Evolutionary conservation across 1,140 invertebrate genomes (phyloP).

Genomic region (Holcopasites calliopsidis): DNA sequence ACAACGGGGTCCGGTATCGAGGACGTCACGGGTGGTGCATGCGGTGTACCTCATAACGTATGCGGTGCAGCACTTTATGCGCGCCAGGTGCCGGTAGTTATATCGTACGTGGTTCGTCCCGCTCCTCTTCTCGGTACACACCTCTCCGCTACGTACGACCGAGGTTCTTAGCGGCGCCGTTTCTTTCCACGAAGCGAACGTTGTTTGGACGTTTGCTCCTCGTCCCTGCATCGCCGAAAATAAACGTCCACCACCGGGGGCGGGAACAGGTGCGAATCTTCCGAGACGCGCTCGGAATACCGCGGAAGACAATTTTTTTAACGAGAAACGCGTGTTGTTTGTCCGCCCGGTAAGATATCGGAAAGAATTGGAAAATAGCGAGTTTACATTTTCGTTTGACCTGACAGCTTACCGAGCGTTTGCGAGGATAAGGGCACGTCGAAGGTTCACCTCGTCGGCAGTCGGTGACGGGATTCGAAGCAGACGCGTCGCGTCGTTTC

Average conservation of each 20-base stretch:
- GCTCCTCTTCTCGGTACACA: background rate
- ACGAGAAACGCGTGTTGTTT: constrained; percentile 42
- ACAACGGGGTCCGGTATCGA: constrained; percentile 15
- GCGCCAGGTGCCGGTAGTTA: constrained; percentile 64
- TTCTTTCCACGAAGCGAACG: constrained; percentile 50
- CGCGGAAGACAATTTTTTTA: constrained; percentile 53
- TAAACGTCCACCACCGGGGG: no score
- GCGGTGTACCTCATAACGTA: constrained; percentile 57
- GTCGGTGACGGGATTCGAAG: background rate
- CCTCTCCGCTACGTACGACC: background rate
- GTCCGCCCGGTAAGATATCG: constrained; percentile 17
- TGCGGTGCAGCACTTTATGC: constrained; percentile 59
- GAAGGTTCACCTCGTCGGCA: background rate
- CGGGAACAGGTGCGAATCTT: constrained; percentile 59
- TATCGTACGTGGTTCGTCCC: constrained; percentile 52
- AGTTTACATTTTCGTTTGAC: background rate
- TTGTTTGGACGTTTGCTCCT: constrained; percentile 12
- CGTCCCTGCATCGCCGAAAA: constrained; percentile 26
- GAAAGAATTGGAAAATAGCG: constrained; percentile 3
- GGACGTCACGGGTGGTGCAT: constrained; percentile 53
- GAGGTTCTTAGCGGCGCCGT: constrained; percentile 34
- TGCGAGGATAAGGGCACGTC: no score
- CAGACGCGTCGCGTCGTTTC: background rate
- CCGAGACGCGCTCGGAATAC: constrained; percentile 21
- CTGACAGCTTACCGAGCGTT: background rate